Evolutionary conservation across 2,888 invertebrate genomes (phyloP), one percentile per base, ranked within the genome.

Genomic region (Eupeodes luniger): DNA sequence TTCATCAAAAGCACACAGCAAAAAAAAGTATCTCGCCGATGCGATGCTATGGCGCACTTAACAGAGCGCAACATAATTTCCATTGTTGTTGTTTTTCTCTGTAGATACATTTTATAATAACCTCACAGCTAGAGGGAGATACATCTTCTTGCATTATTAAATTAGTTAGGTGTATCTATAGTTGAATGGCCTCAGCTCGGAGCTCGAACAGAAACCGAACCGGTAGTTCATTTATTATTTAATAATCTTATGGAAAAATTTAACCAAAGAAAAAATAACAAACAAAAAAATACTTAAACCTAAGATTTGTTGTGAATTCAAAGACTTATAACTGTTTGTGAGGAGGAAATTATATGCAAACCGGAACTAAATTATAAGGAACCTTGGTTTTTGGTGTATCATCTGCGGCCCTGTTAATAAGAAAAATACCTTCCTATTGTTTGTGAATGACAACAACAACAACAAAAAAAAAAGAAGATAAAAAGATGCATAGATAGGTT

Each of bases 341-440:
- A 81, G 75, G 80, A 72, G 72, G 72, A 85, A 78, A 85, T 85
- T 64, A 40, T 77, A 85, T 81, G 59, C 81, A 72, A 19, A 77
- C 77, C 85, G 85, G 85, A 85, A 85, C 72, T 40, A 27, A 67
- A 77, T 77, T 77, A 69, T 14, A 27, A 27, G 40, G 70, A 85
- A 55, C 76, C 66, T 67, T 85, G 34, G 19, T 84, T 44, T 12
- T 9, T 57, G 55, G 53, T 12, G 3, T 9, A 40, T 16, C 69
- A 36, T 53, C 51, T 51, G 40, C 53, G 57, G 72, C 70, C 55
- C 40, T 70, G 70, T 70, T 59, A 47, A 72, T n/a, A 34, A 47
- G 59, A 34, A 34, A 40, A 40, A 40, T 40, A 40, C 40, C 40
- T 40, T 40, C 40, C 40, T 59, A 49, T 59, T 59, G 5, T 59